These are phyloP conservation scores for Recurvirostra avosetta DNA, from an alignment of 2,113 vertebrate species.

Conservation along the genomic window DNA sequence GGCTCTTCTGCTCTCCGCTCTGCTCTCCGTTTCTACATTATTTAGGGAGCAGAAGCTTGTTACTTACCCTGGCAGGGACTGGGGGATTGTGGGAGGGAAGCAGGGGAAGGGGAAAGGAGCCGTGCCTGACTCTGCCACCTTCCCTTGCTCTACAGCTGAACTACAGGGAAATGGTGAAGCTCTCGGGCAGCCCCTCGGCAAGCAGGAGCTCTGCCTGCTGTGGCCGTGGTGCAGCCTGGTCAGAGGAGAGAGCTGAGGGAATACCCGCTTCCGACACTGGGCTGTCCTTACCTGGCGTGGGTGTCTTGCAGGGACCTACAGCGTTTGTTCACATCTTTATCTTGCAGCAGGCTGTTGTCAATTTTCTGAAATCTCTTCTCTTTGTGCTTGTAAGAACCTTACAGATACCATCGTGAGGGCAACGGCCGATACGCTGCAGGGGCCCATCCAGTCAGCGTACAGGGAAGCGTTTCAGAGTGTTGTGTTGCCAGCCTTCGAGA, in stretches of 20 bases:
- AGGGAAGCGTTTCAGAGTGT: conserved; percentile 92
- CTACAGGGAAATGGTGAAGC: not conserved
- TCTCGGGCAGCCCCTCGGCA: not conserved
- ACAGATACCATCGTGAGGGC: conserved; percentile 90
- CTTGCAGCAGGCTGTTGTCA: not conserved
- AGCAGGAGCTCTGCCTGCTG: not conserved
- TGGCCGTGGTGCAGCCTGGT: not conserved
- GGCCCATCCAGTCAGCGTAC: conserved; percentile 90
- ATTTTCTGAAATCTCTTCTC: not conserved
- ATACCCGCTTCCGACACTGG: fast-evolving
- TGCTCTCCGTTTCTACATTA: not conserved
- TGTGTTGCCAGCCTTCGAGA: conserved; percentile 92
- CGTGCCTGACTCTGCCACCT: not conserved
- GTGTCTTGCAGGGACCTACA: not conserved
- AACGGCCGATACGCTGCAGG: conserved; percentile 90
- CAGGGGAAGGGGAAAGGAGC: not conserved
- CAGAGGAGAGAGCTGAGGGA: not conserved
- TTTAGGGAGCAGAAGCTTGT: not conserved
- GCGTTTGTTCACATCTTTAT: not conserved
- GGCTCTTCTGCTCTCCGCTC: not conserved
- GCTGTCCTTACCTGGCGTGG: not conserved
- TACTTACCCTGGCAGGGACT: not conserved
- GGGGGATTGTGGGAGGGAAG: not conserved
- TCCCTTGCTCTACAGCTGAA: not conserved
- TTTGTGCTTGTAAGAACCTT: conserved; percentile 77